Evolutionary conservation across 92 coral and sea anemone species (phyloP).

Genomic region (Epizoanthus scotinus): DNA sequence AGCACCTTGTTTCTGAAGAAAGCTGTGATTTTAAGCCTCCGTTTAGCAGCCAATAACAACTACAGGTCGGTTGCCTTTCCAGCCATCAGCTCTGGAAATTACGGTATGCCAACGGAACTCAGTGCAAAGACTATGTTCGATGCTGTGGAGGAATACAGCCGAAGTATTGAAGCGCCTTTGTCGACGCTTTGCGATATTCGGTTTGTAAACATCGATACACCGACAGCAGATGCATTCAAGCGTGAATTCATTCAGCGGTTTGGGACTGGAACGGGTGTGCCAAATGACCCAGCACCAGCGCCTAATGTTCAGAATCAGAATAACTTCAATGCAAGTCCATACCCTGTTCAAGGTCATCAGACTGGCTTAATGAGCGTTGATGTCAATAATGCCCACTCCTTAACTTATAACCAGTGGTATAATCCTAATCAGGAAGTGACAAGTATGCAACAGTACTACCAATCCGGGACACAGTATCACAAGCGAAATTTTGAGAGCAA

Average conservation of each 20-base stretch:
- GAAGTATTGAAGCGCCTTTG: not conserved
- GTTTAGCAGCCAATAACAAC: constrained; percentile 20
- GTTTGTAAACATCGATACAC: constrained; percentile 61
- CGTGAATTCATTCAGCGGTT: constrained; percentile 60
- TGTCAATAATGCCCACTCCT: not conserved
- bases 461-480: too few relatives aligned
- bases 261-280: not conserved
- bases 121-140: constrained; percentile 77
- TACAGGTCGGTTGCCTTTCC: constrained; percentile 79
- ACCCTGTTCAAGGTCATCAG: not conserved
- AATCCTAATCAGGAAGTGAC: not conserved
- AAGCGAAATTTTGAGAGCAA: too few relatives aligned
- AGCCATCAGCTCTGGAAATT: constrained; percentile 77
- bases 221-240: constrained; percentile 64
- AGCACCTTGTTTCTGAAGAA: constrained; percentile 36
- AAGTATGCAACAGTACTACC: not conserved
- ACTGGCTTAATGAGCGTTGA: not conserved
- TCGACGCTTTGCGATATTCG: constrained; percentile 57
- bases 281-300: not conserved
- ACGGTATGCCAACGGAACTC: constrained; percentile 49
- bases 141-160: constrained; percentile 59
- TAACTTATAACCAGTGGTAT: not conserved
- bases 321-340: not conserved
- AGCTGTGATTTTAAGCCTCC: constrained; percentile 58
- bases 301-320: not conserved